phyloP scores from a whole-genome alignment of 2,888 invertebrate genomes.

The Drosophila neotestacea region DNA sequence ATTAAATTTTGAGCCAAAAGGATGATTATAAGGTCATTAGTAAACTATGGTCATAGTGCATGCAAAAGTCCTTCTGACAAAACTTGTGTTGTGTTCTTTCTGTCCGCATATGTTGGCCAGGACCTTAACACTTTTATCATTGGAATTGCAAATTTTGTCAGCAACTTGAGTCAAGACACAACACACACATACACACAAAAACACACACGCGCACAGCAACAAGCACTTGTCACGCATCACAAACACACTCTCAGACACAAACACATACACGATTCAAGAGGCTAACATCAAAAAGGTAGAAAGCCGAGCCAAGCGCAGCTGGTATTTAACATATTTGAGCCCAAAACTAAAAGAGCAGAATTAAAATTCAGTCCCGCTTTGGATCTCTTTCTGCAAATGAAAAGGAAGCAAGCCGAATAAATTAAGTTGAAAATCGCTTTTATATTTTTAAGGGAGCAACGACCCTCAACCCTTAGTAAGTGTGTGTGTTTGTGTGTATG shows the following conservation, averaged over 20 bases:
- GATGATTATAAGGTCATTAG: constrained; percentile 45
- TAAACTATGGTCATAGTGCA: constrained; percentile 21
- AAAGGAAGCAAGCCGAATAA: constrained; percentile 61
- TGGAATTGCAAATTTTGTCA: constrained; percentile 69
- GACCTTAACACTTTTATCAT: constrained; percentile 72
- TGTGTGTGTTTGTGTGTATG: constrained; percentile 10
- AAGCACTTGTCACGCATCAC: constrained; percentile 26
- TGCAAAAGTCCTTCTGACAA: constrained; percentile 14
- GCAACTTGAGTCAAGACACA: constrained; percentile 46
- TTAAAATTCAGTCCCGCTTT: constrained; percentile 60
- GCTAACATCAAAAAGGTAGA: constrained; percentile 57
- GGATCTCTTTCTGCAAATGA: constrained; percentile 44
- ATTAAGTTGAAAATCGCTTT: constrained; percentile 73
- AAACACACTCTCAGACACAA: constrained; percentile 7
- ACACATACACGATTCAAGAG: constrained; percentile 12
- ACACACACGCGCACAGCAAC: constrained; percentile 11
- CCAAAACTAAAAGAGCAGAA: constrained; percentile 63
- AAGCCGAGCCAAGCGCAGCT: constrained; percentile 43
- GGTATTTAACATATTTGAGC: constrained; percentile 70
- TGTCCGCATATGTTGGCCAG: constrained; percentile 36
- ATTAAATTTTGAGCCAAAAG: constrained; percentile 20
- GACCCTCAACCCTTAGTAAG: constrained; percentile 2
- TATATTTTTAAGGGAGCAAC: constrained; percentile 42
- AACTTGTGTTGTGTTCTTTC: constrained; percentile 2
- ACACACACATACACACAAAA: constrained; percentile 21